A percentile compares a stretch with the other conserved stretches of the same genome.
These are phyloP conservation scores for Diogma glabrata DNA, from an alignment of 2,888 invertebrate species.

Conservation along the genomic window DNA sequence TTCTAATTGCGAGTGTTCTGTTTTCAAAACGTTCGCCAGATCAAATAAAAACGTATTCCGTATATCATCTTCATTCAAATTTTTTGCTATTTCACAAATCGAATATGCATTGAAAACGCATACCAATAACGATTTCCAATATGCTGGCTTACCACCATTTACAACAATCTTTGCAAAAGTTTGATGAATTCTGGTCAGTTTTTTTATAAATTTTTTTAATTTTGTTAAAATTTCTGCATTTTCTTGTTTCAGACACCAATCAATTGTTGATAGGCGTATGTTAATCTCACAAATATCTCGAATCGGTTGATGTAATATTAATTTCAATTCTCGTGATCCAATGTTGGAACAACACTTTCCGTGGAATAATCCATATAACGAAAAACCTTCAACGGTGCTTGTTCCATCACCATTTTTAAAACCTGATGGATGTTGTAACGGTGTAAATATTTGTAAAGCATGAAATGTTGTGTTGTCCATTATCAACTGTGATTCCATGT, in stretches of 20 bases:
- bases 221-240: conserved; percentile 10
- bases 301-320: conserved; percentile 18
- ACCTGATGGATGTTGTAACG: conserved; percentile 54
- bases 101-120: conserved; percentile 15
- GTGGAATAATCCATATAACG: conserved; percentile 18
- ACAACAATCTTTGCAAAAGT: conserved; percentile 15
- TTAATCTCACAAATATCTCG: conserved; percentile 15
- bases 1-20: conserved; percentile 8
- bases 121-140: conserved; percentile 18
- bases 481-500: conserved; percentile 44
- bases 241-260: conserved; percentile 16
- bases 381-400: conserved; percentile 43
- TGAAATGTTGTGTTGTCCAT: conserved; percentile 48
- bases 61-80: background rate
- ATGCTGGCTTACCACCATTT: conserved; percentile 13
- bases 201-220: conserved; percentile 14
- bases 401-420: conserved; percentile 45
- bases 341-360: conserved; percentile 17
- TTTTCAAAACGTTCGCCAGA: conserved; percentile 2
- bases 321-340: conserved; percentile 16
- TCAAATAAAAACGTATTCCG: conserved; percentile 4
- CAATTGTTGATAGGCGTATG: conserved; percentile 16
- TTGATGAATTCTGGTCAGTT: conserved; percentile 15
- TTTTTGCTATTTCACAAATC: conserved; percentile 15
- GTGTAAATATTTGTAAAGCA: conserved; percentile 54